Percentiles rank a stretch among this genome's conserved stretches.
phyloP scores from a whole-genome alignment of 2,888 invertebrate genomes.

The Harpagoxenus sublaevis region DNA sequence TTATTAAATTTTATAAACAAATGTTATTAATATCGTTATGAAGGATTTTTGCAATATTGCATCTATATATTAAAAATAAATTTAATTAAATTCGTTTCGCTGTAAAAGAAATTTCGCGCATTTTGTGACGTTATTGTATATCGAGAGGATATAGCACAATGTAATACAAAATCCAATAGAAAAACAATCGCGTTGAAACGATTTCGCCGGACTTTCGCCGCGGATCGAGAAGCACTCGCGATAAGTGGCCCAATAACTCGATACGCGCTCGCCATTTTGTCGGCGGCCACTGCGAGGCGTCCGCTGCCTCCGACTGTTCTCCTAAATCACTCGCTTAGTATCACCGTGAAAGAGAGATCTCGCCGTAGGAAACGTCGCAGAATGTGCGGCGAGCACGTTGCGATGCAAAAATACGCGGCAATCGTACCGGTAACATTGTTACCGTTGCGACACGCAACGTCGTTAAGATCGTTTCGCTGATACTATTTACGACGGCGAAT shows the following conservation, averaged over 20 bases:
- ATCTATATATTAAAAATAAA: constrained; percentile 32
- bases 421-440: constrained; percentile 37
- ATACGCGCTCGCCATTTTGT: constrained; percentile 34
- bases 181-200: constrained; percentile 34
- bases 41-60: constrained; percentile 15
- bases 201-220: constrained; percentile 26
- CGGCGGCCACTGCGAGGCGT: background rate
- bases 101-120: constrained; percentile 25
- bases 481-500: constrained; percentile 53
- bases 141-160: background rate
- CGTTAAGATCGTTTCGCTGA: constrained; percentile 60
- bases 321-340: constrained; percentile 34
- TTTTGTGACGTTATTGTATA: background rate
- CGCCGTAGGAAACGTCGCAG: background rate
- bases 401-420: constrained; percentile 52
- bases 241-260: constrained; percentile 40
- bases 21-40: constrained; percentile 20
- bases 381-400: constrained; percentile 1
- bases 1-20: constrained; percentile 16
- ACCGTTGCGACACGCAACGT: constrained; percentile 52
- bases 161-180: constrained; percentile 35
- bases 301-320: background rate
- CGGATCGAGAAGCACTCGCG: constrained; percentile 30
- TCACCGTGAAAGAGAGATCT: background rate
- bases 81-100: constrained; percentile 19